Base-by-base conservation (phyloP, 2,888 invertebrate species). In the Scaptodrosophila latifasciaeformis region DNA sequence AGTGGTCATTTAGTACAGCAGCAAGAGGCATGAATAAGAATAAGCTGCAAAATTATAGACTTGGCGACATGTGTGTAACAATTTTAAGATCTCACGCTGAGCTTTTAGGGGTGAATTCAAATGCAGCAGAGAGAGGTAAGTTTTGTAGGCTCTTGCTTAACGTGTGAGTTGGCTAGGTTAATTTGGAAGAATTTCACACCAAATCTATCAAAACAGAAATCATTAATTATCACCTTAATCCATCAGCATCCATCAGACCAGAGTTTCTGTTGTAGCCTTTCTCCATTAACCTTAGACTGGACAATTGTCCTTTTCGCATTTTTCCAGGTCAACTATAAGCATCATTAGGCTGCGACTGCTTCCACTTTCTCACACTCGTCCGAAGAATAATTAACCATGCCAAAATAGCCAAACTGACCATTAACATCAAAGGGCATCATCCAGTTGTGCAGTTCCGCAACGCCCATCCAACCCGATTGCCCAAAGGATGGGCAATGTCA, bases 161-260 rank as follows among this genome's bases (percentile, higher is more conserved):
- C 24, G 24, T 3, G 24, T 24, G 4, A 24, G 7, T 24, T 3
- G 24, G 24, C 17, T 37, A 53, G 75, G 66, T 67, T 58, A 67
- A 66, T 71, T 62, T 66, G 62, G 59, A 42, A 54, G 42, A 54
- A 60, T 60, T 59, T 60, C 62, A 67, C 67, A 67, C 52, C 60
- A 59, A 58, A 59, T 65, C 40, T 46, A 43, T 55, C 44, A 43
- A 7, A 9, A 56, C 50, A 49, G 51, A 51, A 30, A 68, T 81
- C 82, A 83, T 83, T 83, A 82, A 83, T 83, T 79, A 83, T 70
- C 65, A 50, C 30, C 61, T 64, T 81, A 84, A 81, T 82, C 72
- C 81, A 74, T 82, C 81, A 82, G 60, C 62, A 64, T 78, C 71
- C 71, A 57, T 70, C 81, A 53, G 46, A 35, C n/a, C 47, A 37